Evolutionary conservation across 2,888 invertebrate genomes (phyloP).

Genomic region (Abrostola tripartita): DNA sequence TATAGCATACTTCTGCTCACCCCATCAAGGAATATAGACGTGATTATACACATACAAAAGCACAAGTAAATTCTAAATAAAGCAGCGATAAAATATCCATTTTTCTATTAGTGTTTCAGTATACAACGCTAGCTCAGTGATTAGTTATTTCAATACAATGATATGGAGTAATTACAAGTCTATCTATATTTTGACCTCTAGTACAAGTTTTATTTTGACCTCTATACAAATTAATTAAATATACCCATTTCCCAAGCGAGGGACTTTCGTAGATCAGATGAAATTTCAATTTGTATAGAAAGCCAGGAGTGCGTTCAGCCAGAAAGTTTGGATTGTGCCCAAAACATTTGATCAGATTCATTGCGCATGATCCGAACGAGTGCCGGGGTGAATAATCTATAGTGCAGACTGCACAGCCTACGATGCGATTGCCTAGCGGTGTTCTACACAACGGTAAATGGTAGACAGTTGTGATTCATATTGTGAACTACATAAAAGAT

Average conservation of each 20-base stretch:
- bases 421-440: slow-evolving; percentile 60
- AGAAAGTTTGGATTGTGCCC: slow-evolving; percentile 63
- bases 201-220: background rate
- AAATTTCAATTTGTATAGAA: slow-evolving; percentile 34
- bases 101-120: no score
- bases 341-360: slow-evolving; percentile 67
- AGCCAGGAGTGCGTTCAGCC: slow-evolving; percentile 13
- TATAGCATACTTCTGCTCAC: no score
- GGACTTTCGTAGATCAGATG: slow-evolving; percentile 22
- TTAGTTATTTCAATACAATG: no score
- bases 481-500: slow-evolving; percentile 33
- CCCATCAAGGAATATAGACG: no score
- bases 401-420: slow-evolving; percentile 55
- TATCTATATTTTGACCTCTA: background rate
- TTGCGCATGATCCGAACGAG: slow-evolving; percentile 71
- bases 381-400: slow-evolving; percentile 74
- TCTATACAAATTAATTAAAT: slow-evolving; percentile 13
- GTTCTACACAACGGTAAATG: slow-evolving; percentile 63
- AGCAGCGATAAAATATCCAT: no score
- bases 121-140: no score
- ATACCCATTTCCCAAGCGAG: slow-evolving; percentile 10
- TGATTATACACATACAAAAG: no score
- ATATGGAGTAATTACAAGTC: no score
- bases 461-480: slow-evolving; percentile 50
- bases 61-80: no score